These are phyloP conservation scores for Limnephilus auricula DNA, from an alignment of 2,888 invertebrate genomes.

Conservation along the genomic window DNA sequence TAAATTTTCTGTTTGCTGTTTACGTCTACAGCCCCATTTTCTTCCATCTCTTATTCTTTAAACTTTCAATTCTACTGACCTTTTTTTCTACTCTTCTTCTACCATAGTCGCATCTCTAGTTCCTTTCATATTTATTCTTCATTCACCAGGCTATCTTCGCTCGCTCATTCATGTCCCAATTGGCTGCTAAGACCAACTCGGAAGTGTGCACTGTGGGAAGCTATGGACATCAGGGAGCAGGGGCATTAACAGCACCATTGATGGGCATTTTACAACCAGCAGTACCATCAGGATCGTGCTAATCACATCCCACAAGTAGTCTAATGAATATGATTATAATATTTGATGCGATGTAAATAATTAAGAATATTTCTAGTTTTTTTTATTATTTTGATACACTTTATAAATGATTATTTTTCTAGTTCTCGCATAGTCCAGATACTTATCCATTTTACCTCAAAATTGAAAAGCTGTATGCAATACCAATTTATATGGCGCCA, in stretches of 20 bases:
- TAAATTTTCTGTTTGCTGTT: not conserved
- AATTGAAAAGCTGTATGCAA: too few relatives aligned
- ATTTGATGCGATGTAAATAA: too few relatives aligned
- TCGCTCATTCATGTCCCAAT: not conserved
- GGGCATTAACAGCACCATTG: not conserved
- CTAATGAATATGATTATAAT: not conserved
- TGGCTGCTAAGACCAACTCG: not conserved
- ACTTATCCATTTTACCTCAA: too few relatives aligned
- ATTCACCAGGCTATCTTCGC: not conserved
- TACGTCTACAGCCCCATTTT: not conserved
- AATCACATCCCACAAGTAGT: not conserved
- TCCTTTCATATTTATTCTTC: not conserved
- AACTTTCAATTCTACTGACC: not conserved
- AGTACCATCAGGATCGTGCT: not conserved
- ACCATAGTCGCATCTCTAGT: not conserved
- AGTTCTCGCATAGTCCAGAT: too few relatives aligned
- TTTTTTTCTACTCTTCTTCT: not conserved
- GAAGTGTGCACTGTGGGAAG: not conserved
- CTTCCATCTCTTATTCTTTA: not conserved
- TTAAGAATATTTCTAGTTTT: too few relatives aligned
- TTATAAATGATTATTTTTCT: not conserved
- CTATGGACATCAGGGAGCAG: not conserved
- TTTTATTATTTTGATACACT: too few relatives aligned
- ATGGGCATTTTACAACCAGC: not conserved
- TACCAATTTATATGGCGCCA: too few relatives aligned